phyloP scores from a whole-genome alignment of 2,888 invertebrate species.

The Caenorhabditis uteleia region DNA sequence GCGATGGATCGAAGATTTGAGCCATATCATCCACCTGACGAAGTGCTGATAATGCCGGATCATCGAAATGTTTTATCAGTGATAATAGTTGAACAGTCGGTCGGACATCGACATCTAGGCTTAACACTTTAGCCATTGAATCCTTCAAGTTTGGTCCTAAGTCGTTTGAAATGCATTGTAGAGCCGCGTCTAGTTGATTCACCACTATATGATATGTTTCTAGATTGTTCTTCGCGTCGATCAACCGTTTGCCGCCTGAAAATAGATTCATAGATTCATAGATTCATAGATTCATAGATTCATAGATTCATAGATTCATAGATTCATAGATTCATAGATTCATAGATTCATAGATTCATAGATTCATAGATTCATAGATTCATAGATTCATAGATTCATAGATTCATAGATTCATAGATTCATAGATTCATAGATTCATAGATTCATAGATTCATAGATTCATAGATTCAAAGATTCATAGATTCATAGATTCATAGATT shows the following conservation, averaged over 20 bases:
- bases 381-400: no score
- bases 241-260: conserved; percentile 81
- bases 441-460: no score
- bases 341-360: no score
- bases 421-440: no score
- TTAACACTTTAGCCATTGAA: conserved; percentile 57
- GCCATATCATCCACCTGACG: conserved; percentile 90
- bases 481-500: no score
- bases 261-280: no score
- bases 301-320: not conserved
- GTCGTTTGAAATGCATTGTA: conserved; percentile 73
- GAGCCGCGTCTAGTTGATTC: conserved; percentile 56
- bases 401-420: no score
- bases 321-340: no score
- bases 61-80: conserved; percentile 79
- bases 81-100: conserved; percentile 90
- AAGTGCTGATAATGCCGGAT: conserved; percentile 87
- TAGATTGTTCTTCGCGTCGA: conserved; percentile 88
- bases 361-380: no score
- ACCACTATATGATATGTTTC: conserved; percentile 85
- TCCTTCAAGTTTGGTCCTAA: conserved; percentile 75
- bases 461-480: no score
- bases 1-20: conserved; percentile 81
- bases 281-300: not conserved
- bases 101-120: conserved; percentile 79